Evolutionary conservation across 2,113 vertebrate genomes (phyloP), one percentile per base, ranked within the genome.

Genomic region (Elanoides forficatus): DNA sequence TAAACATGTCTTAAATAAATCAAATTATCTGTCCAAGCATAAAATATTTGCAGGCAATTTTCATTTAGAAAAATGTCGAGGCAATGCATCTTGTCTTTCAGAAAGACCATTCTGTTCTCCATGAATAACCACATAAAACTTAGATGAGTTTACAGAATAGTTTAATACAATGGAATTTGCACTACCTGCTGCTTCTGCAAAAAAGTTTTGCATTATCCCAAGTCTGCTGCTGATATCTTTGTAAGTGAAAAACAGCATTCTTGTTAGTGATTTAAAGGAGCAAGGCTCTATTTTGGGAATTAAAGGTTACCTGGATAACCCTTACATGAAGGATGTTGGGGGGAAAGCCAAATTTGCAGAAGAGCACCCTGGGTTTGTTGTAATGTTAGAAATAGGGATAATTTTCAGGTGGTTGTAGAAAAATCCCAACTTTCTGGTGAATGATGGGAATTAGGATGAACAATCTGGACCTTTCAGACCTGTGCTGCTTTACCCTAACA

Each of bases 171-270:
- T 14, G 15, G 47, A 8, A 79, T 59, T 36, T 23, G n/a, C 50
- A 58, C 34, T 13, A 62, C n/a, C 42, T 79, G 63, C 56, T 84
- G 63, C 84, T 86, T 13, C 72, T 45, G 43, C 25, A 67, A 52
- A 52, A 29, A 21, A 1, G 2, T 8, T 43, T 30, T 59, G 47
- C 5, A 0, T 60, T 62, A 88, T 76, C 21, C 32, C 1, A 1
- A 45, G 75, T 29, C 60, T 74, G 38, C 10, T n/a, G 6, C 63
- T 34, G 38, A 13, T n/a, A 45, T 15, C 48, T 84, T 7, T 48
- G 47, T 14, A 52, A 56, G 59, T 27, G 43, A 79, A 71, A 74
- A 10, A 0, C 32, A 36, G 18, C 11, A 12, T 30, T 82, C 27
- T 43, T 47, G 20, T 10, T 23, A 40, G 73, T 3, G 32, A 47